phyloP scores from a whole-genome alignment of 2,888 invertebrate species.

The Phymatocera aterrima region DNA sequence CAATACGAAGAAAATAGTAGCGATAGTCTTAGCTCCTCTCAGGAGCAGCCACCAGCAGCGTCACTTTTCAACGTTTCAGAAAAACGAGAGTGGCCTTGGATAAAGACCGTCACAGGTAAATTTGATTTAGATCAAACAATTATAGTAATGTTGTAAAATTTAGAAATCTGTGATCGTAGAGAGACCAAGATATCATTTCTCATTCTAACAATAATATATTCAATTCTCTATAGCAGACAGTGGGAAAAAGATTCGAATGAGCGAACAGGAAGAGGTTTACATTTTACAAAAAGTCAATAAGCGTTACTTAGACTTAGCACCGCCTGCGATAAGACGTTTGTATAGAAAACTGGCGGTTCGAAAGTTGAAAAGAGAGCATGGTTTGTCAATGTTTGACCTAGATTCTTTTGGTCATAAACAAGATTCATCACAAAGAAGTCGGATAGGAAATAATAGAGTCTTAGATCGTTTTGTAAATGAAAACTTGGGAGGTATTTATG shows the following conservation, averaged over 20 bases:
- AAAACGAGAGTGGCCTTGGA: constrained; percentile 75
- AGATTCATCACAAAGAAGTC: constrained; percentile 47
- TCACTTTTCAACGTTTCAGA: constrained; percentile 71
- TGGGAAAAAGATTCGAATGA: constrained; percentile 70
- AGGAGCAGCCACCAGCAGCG: constrained; percentile 59
- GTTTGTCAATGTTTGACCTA: constrained; percentile 78
- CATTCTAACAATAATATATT: neutral
- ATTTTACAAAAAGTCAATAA: constrained; percentile 70
- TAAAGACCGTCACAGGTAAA: constrained; percentile 57
- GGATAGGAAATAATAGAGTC: constrained; percentile 60
- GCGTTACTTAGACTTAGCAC: constrained; percentile 60
- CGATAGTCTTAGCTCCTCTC: constrained; percentile 44
- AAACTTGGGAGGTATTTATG: constrained; percentile 60
- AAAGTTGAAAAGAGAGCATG: constrained; percentile 77
- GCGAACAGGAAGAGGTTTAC: constrained; percentile 75
- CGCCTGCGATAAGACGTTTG: constrained; percentile 73
- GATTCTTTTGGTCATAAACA: constrained; percentile 69
- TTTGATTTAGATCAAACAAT: neutral
- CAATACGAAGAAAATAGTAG: constrained; percentile 56
- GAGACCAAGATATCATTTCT: neutral
- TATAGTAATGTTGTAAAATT: constrained; percentile 48
- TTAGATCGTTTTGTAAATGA: constrained; percentile 68
- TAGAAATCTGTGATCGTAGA: constrained; percentile 8
- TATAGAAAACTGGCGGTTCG: constrained; percentile 79
- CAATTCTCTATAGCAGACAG: constrained; percentile 55